Evolutionary conservation across 2,113 vertebrate genomes (phyloP).

Genomic region (Trematomus loennbergii): DNA sequence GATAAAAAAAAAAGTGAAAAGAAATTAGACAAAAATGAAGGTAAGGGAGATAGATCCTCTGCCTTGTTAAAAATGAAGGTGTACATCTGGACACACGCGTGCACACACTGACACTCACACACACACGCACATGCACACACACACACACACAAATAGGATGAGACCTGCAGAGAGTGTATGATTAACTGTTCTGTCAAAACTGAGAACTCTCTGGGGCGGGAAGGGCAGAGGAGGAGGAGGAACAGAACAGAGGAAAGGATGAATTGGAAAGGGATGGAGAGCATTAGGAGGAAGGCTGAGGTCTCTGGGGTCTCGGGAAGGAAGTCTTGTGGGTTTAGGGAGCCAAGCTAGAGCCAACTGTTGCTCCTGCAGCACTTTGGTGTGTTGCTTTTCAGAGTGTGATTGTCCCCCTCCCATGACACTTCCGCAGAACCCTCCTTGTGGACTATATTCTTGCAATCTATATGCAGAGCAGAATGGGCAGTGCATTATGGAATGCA

Average conservation of each 20-base stretch:
- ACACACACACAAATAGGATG: conserved; percentile 42
- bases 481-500: conserved; percentile 50
- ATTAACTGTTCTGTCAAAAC: conserved; percentile 80
- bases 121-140: background rate
- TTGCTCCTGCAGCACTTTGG: conserved; percentile 53
- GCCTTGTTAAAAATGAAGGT: conserved; percentile 64
- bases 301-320: conserved; percentile 63
- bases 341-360: conserved; percentile 57
- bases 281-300: conserved; percentile 61
- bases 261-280: conserved; percentile 67
- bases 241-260: conserved; percentile 44
- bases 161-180: conserved; percentile 74
- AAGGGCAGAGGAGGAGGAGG: conserved; percentile 67
- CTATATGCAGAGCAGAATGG: conserved; percentile 69
- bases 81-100: conserved; percentile 58
- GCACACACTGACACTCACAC: background rate
- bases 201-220: conserved; percentile 70
- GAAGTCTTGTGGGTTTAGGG: conserved; percentile 42
- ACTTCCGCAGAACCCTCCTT: conserved; percentile 29
- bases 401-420: conserved; percentile 8
- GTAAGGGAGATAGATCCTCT: conserved; percentile 46
- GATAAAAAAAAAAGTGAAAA: background rate
- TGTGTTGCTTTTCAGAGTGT: conserved; percentile 19
- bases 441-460: conserved; percentile 48
- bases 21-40: conserved; percentile 29